Evolutionary conservation across 1,140 invertebrate genomes (phyloP), one percentile per base, ranked within the genome.

Genomic region (Panulirus ornatus): DNA sequence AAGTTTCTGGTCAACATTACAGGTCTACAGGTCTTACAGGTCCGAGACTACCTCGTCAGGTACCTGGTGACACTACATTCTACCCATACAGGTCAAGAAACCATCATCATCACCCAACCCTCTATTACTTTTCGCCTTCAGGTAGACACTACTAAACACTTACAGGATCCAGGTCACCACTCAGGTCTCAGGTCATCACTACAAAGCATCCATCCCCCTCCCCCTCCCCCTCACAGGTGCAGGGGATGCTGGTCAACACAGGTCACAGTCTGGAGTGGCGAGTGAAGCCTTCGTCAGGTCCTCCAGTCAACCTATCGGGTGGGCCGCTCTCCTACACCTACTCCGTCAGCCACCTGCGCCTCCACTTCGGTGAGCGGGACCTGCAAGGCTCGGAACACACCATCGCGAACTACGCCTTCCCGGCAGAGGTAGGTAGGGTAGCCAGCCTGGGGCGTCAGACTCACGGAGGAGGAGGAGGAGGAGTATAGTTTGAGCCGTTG

Each of bases 311-410:
- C 81, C 81, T 84, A 5, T 84, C 81, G 0, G 81, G 81, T 22
- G 81, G 81, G 22, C 81, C 81, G 0, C 81, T 84, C 36, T 84
- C 81, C 38, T 84, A 84, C 81, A 84, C 81, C 58, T 84, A 84
- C 81, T 16, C 63, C 38, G 81, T 84, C 81, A 84, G 63, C 47
- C 81, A 84, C 38, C 58, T 84, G 0, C 36, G 58, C 6, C 81
- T 84, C 5, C 81, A 84, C 81, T 84, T 84, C 81, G 81, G 81
- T 0, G 81, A 84, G 81, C 38, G 81, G 9, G 81, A 84, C 38
- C 40, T 84, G 22, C 81, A 84, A n/a, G 81, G 81, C 16, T 84
- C 81, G 19, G 81, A 84, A 34, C 81, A 84, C 63, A 84, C 81
- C 36, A 84, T 84, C 11, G 58, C 58, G 0, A 84, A 84, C 81